Evolutionary conservation across 2,888 invertebrate genomes (phyloP), one percentile per base, ranked within the genome.

Genomic region (Lochmaea capreae): DNA sequence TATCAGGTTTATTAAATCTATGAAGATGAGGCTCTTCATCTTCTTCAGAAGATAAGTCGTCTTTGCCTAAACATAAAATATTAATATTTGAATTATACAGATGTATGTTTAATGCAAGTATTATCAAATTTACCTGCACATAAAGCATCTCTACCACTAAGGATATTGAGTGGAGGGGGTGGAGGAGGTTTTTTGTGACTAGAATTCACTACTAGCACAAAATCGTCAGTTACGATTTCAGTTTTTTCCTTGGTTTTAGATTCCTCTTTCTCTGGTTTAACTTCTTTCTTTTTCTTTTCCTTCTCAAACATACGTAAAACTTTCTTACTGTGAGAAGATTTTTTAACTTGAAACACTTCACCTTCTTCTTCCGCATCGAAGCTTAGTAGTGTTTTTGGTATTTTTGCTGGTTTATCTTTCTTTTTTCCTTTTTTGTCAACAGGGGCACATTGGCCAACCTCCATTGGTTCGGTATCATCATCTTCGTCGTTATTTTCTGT

Each of bases 321-420:
- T 86, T 94, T 92, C 87, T 97, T 95, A 87, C 97, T 97, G 84
- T 97, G 95, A 10, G 95, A 96, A 10, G 98, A 97, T 87, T 98
- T 98, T 87, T 96, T 97, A 67, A 98, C 95, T 90, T 97, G 95
- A 87, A 98, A 98, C 67, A 95, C 93, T 88, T 97, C 97, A 39
- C 92, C 94, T 81, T 92, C 93, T 85, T 95, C 95, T 83, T 94
- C 95, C 88, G 86, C 85, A 78, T 92, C 95, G 86, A 97, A 97
- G 88, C 97, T 97, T 52, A 97, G 89, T 75, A 95, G 88, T 76
- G 89, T 89, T 87, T 92, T 91, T 79, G 89, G 86, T 14, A 76
- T 78, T 72, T 81, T 82, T 9, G 91, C 90, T 77, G 87, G 87
- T 83, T 89, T 89, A 26, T 81, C 86, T 88, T 83, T 90, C 87